Conservation (phyloP, 2,113 vertebrate genomes). For the Meriones unguiculatus region DNA sequence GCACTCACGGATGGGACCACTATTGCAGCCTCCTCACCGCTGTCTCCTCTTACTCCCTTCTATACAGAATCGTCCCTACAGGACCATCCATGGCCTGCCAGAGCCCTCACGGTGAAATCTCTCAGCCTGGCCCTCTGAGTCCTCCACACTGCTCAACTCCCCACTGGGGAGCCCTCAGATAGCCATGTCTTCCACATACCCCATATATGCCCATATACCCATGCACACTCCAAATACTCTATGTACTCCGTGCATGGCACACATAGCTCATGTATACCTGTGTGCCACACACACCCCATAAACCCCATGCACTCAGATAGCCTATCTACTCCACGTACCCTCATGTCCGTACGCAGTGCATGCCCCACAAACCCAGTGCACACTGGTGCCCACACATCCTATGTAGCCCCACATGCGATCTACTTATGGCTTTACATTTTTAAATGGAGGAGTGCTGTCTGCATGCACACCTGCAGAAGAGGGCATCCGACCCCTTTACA, state of each 20-base stretch:
- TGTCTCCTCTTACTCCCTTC: background rate
- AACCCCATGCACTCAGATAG: background rate
- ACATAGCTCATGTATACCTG: background rate
- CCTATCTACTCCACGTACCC: background rate
- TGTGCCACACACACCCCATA: background rate
- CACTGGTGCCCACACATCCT: background rate
- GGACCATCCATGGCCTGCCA: background rate
- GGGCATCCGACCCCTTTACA: too few relatives aligned
- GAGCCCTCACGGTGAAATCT: background rate
- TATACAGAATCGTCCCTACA: background rate
- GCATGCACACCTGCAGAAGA: too few relatives aligned
- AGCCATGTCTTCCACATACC: background rate
- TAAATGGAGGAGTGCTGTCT: too few relatives aligned
- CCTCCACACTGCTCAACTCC: background rate
- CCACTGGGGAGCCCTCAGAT: background rate
- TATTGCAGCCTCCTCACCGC: background rate
- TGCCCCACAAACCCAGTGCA: background rate
- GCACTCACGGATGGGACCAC: accelerated
- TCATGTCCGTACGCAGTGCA: background rate
- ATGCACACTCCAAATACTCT: background rate
- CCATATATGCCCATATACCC: background rate
- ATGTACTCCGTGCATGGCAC: too few relatives aligned
- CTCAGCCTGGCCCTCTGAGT: background rate
- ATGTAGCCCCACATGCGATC: background rate
- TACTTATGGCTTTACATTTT: background rate